Conservation (phyloP, 2,888 invertebrate genomes). For the Metallyticus violacea region DNA sequence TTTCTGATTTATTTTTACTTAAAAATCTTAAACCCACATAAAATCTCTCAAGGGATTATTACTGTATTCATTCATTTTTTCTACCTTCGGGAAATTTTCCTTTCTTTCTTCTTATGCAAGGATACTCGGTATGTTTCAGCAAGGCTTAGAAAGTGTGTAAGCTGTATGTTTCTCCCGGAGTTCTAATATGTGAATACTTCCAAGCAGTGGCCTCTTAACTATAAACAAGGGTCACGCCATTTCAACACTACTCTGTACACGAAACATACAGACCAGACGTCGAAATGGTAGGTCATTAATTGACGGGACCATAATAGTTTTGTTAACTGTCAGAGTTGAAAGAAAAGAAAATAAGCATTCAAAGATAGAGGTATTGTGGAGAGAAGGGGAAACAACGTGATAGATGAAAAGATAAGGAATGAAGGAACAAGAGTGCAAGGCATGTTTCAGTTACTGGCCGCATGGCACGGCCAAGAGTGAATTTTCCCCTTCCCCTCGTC, state of each 20-base stretch:
- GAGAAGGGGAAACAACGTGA: not conserved
- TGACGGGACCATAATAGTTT: slow-evolving; percentile 31
- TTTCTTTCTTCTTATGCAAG: too few species aligned
- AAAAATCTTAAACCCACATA: too few species aligned
- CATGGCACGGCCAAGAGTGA: slow-evolving; percentile 28
- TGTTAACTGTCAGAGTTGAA: slow-evolving; percentile 29
- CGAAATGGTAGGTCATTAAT: slow-evolving; percentile 27
- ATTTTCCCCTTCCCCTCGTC: slow-evolving; percentile 1
- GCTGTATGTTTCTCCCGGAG: too few species aligned
- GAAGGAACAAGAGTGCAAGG: slow-evolving; percentile 16
- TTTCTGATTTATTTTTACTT: too few species aligned
- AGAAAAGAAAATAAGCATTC: slow-evolving; percentile 1
- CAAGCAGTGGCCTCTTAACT: slow-evolving; percentile 16
- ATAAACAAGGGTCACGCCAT: slow-evolving; percentile 27
- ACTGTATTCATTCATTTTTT: too few species aligned
- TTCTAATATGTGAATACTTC: not conserved
- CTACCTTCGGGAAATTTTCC: too few species aligned
- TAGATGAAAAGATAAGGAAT: slow-evolving; percentile 15
- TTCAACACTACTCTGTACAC: slow-evolving; percentile 23
- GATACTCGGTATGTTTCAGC: not conserved
- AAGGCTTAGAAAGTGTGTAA: not conserved
- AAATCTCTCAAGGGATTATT: too few species aligned
- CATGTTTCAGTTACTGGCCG: slow-evolving; percentile 30
- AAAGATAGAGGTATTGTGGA: not conserved
- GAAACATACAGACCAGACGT: slow-evolving; percentile 10